These are phyloP conservation scores for Darevskia mixta DNA, from an alignment of 2,797 vertebrate genomes.

Conservation along the genomic window DNA sequence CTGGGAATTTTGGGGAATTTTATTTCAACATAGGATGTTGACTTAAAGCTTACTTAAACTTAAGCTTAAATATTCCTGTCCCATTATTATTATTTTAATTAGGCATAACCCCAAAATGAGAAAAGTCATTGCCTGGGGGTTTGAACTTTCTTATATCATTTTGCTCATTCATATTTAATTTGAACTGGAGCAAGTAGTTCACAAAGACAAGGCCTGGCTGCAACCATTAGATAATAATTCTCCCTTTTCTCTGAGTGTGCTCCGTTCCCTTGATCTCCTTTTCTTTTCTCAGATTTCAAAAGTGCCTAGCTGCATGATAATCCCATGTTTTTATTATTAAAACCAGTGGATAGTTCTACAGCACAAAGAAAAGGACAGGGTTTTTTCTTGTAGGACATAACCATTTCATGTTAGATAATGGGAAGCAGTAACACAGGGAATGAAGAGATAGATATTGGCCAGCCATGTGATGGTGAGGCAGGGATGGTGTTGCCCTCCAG, in stretches of 20 bases:
- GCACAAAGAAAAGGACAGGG: background rate
- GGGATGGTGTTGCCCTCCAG: background rate
- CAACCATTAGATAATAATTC: background rate
- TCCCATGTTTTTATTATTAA: constrained; percentile 8
- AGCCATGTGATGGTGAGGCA: background rate
- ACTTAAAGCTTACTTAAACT: constrained; percentile 28
- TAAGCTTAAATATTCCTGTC: constrained; percentile 31
- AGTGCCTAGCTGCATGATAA: constrained; percentile 28
- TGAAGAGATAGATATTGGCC: background rate
- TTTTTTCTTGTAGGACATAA: background rate
- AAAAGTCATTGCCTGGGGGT: constrained; percentile 5
- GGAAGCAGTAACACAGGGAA: background rate
- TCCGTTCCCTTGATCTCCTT: constrained; percentile 25
- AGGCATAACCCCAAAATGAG: constrained; percentile 18
- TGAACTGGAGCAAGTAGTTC: constrained; percentile 15
- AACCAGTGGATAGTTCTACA: background rate
- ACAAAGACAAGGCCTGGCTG: background rate
- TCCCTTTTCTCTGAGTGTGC: constrained; percentile 6
- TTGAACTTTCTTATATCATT: constrained; percentile 22
- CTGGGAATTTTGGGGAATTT: constrained; percentile 14
- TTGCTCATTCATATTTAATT: constrained; percentile 28
- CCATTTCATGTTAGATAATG: background rate
- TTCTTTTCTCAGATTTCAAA: constrained; percentile 32
- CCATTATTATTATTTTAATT: constrained; percentile 32
- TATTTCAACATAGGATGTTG: constrained; percentile 31